A percentile compares a stretch with the other conserved stretches of the same genome.
Conservation (phyloP, 2,113 vertebrate genomes). For the Steatornis caripensis region DNA sequence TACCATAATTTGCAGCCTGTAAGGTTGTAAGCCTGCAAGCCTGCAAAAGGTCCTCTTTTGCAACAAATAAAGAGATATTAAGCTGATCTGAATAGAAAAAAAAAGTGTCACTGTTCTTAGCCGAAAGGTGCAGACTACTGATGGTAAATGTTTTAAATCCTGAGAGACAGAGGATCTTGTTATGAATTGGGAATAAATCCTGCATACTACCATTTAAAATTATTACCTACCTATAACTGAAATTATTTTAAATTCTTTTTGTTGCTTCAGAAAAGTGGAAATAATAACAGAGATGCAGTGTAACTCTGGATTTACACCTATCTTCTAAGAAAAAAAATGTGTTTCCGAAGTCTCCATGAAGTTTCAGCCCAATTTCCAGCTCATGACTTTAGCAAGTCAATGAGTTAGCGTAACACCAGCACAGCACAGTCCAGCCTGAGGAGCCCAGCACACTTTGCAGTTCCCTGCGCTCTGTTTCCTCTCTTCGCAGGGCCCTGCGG, state of each 20-base stretch:
- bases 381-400: neutral
- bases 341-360: conserved; percentile 43
- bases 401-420: neutral
- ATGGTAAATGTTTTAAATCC: neutral
- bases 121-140: neutral
- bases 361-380: conserved; percentile 23
- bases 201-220: neutral
- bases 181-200: neutral
- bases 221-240: conserved; percentile 27
- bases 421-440: neutral
- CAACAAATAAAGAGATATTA: neutral
- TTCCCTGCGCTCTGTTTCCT: neutral
- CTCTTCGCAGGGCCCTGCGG: neutral
- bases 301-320: conserved; percentile 23
- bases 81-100: neutral
- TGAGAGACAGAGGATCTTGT: neutral
- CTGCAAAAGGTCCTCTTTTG: neutral
- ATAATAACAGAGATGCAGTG: neutral
- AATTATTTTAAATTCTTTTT: neutral
- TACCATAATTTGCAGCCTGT: neutral
- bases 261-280: conserved; percentile 41
- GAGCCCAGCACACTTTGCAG: neutral
- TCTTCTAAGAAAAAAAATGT: conserved; percentile 35
- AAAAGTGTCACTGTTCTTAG: neutral
- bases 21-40: neutral